Evolutionary conservation across 2,888 invertebrate genomes (phyloP).

Genomic region (Sussaba pulchella): DNA sequence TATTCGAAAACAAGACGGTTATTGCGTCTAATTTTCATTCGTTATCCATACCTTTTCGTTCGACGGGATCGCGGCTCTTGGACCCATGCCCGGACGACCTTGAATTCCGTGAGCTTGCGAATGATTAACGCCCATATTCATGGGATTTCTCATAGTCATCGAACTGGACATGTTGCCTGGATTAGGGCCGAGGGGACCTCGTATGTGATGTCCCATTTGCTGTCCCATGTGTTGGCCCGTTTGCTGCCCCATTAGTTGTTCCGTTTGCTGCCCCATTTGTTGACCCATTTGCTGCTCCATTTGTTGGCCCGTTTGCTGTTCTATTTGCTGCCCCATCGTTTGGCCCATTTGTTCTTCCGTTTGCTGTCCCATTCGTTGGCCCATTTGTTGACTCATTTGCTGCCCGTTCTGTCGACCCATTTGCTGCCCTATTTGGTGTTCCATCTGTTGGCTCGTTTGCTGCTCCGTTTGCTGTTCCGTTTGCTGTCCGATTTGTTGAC

Average conservation of each 20-base stretch:
- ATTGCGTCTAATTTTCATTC: too few relatives aligned
- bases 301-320: too few relatives aligned
- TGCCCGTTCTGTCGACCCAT: constrained; percentile 83
- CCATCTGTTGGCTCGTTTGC: too few relatives aligned
- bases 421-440: constrained; percentile 85
- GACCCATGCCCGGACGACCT: constrained; percentile 88
- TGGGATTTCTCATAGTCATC: constrained; percentile 84
- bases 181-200: constrained; percentile 74
- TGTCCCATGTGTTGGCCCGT: constrained; percentile 64
- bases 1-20: too few relatives aligned
- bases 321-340: too few relatives aligned
- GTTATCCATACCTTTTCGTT: constrained; percentile 90
- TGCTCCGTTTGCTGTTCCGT: too few relatives aligned
- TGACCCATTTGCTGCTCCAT: too few relatives aligned
- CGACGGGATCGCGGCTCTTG: constrained; percentile 93
- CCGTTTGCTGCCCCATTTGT: too few relatives aligned
- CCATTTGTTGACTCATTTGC: too few relatives aligned
- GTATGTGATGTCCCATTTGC: constrained; percentile 79
- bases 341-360: too few relatives aligned
- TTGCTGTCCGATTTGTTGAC: too few relatives aligned
- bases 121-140: constrained; percentile 84
- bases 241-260: constrained; percentile 82
- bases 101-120: constrained; percentile 85
- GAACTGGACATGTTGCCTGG: constrained; percentile 86
- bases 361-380: too few relatives aligned